These are phyloP conservation scores for Notiomystis cincta DNA, from an alignment of 2,113 vertebrate species.

Conservation along the genomic window DNA sequence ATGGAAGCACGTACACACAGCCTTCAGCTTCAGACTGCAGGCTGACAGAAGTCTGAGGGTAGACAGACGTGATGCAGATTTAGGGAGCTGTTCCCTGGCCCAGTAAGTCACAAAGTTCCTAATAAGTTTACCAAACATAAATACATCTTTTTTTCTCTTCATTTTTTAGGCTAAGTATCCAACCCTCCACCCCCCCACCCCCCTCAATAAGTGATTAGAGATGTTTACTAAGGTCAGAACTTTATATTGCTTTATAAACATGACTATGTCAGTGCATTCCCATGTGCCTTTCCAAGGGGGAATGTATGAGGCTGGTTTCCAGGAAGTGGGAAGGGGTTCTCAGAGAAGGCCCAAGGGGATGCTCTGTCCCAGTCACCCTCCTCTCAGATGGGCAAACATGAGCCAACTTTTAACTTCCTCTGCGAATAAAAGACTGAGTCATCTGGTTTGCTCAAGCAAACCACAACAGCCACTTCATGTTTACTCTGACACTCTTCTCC, in stretches of 20 bases:
- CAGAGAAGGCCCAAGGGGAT: background rate
- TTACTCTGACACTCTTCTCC: background rate
- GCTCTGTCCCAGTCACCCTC: background rate
- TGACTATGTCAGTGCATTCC: background rate
- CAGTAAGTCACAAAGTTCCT: background rate
- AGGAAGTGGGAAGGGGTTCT: background rate
- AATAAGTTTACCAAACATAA: background rate
- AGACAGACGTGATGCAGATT: background rate
- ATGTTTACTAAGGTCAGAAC: background rate
- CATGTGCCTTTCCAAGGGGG: background rate
- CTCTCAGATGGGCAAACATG: background rate
- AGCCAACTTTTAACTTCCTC: background rate
- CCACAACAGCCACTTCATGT: background rate
- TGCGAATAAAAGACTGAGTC: background rate
- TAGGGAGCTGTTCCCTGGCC: background rate
- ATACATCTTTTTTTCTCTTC: background rate
- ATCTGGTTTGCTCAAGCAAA: background rate
- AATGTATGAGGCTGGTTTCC: background rate
- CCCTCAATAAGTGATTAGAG: background rate
- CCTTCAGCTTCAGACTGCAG: background rate
- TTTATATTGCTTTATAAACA: background rate
- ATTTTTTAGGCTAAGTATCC: background rate
- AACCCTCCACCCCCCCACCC: no score
- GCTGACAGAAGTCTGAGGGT: background rate
- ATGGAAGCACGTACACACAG: fast-evolving